These are phyloP conservation scores for Oryzias curvinotus DNA, from an alignment of 2,113 vertebrate species.

Conservation along the genomic window DNA sequence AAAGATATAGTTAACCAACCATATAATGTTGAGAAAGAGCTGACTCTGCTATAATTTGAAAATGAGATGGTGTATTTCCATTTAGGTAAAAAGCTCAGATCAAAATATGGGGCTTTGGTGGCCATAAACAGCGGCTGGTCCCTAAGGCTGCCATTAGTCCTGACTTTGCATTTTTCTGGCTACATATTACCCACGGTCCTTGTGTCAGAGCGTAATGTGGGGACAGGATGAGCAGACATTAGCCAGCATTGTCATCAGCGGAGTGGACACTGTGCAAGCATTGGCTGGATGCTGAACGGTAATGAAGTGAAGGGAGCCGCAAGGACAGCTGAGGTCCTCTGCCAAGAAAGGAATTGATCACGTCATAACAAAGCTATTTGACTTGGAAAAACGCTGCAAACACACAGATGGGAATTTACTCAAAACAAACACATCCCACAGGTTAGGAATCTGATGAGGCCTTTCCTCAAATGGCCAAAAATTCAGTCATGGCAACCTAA, in stretches of 20 bases:
- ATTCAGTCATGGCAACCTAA: no score
- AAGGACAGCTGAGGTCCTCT: conserved; percentile 34
- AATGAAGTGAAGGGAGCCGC: conserved; percentile 25
- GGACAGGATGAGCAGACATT: conserved; percentile 61
- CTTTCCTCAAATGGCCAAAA: no score
- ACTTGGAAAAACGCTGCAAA: conserved; percentile 22
- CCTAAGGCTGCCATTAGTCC: conserved; percentile 33
- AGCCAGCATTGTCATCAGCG: conserved; percentile 53
- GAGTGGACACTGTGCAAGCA: conserved; percentile 7
- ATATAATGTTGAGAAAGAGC: no score
- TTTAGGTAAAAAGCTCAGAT: neutral
- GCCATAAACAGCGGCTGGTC: neutral
- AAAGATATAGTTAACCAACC: no score
- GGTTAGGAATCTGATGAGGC: no score
- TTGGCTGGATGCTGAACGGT: no score
- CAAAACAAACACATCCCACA: no score
- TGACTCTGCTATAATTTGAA: neutral
- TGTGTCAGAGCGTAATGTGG: conserved; percentile 34
- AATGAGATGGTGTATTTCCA: neutral
- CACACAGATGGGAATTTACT: no score
- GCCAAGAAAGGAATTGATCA: conserved; percentile 50
- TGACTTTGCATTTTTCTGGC: conserved; percentile 36
- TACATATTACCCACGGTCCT: conserved; percentile 48
- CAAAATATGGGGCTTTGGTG: conserved; percentile 4
- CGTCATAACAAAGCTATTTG: conserved; percentile 13